Evolutionary conservation across 2,797 vertebrate genomes (phyloP), one percentile per base, ranked within the genome.

Genomic region (Trematomus bernacchii): DNA sequence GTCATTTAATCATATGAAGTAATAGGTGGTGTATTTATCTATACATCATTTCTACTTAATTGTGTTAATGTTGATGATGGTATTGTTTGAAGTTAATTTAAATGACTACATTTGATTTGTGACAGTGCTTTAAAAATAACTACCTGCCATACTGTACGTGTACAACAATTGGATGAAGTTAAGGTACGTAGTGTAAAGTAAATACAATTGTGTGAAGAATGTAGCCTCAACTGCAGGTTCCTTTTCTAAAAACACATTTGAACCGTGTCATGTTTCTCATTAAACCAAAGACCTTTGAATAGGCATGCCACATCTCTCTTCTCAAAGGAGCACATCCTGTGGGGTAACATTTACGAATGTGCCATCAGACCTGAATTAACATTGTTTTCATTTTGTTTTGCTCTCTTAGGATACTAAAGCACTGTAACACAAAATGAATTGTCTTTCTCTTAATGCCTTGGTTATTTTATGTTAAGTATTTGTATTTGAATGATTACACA

Each of bases 281-380:
- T 67, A 76, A 73, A 69, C 83, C 87, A 86, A 87, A 86, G 77
- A 67, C 67, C 44, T 81, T 71, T 42, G 37, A 57, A 72, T 59
- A 27, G 71, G 77, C 65, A 73, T 51, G 68, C 66, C 71, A 42
- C 65, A 79, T 66, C 18, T 52, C 59, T 83, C 54, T 74, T 66
- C 70, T 82, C 58, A 61, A 78, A 74, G 76, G 79, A 85, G 85
- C 85, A 79, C 71, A 54, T 68, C 53, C 58, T 76, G 21, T 70
- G 48, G 77, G 30, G 44, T 76, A 21, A 64, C 65, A 60, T 84
- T 78, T 71, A 61, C 50, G 75, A 10, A 68, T 84, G 55, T 6
- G 63, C 81, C 70, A 76, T 40, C 76, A 53, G 82, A 65, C 68
- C 57, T 51, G 42, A 67, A 62, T 79, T 83, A 72, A 76, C 63